phyloP scores from a whole-genome alignment of 2,797 vertebrate species.

The Lepilemur septentrionalis region DNA sequence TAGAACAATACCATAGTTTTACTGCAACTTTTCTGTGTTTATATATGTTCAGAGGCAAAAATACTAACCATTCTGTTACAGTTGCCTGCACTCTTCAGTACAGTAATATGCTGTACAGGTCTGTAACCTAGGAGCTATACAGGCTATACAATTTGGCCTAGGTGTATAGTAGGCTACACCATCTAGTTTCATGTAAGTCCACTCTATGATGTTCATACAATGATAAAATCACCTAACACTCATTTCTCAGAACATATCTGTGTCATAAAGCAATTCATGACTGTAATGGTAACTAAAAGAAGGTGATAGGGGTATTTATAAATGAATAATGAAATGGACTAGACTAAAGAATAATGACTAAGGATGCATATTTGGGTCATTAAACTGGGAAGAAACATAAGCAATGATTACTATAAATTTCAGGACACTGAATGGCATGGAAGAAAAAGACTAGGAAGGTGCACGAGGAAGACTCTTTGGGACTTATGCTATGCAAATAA shows the following conservation, averaged over 20 bases:
- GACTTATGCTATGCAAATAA: neutral
- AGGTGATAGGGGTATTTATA: neutral
- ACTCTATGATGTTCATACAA: neutral
- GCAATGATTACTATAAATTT: neutral
- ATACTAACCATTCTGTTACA: neutral
- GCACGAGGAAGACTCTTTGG: neutral
- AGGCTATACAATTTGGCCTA: neutral
- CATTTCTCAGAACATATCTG: neutral
- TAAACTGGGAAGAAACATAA: neutral
- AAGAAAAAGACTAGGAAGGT: neutral
- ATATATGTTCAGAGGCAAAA: neutral
- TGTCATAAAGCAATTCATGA: neutral
- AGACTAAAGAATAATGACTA: neutral
- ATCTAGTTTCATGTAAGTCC: neutral
- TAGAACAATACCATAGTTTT: neutral
- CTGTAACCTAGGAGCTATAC: neutral
- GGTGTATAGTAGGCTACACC: neutral
- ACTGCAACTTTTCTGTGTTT: neutral
- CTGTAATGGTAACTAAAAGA: neutral
- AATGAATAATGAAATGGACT: neutral
- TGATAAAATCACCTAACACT: neutral
- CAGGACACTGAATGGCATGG: neutral
- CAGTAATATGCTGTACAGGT: neutral
- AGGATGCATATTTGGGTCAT: neutral
- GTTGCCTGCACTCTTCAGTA: neutral